These are phyloP conservation scores for Hyaena hyaena DNA, from an alignment of 2,113 vertebrate species.

Conservation along the genomic window DNA sequence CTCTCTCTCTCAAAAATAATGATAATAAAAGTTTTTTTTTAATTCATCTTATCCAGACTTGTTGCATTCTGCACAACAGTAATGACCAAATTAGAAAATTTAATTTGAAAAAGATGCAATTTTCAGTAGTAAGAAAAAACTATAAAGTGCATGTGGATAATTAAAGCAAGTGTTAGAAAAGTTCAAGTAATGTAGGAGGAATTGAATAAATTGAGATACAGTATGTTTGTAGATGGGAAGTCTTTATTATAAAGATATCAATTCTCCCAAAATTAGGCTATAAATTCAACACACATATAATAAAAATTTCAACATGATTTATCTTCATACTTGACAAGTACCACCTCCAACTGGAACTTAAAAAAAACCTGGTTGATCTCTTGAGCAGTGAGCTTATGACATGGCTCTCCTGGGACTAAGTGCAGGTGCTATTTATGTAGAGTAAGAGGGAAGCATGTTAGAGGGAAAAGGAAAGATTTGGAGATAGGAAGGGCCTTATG, in stretches of 20 bases:
- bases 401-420: not conserved
- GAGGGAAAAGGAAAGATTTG: not conserved
- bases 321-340: conserved; percentile 1
- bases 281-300: not conserved
- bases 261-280: not conserved
- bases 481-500: not conserved
- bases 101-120: not conserved
- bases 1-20: too few relatives aligned
- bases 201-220: not conserved
- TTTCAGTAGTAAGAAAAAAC: not conserved
- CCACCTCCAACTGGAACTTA: not conserved
- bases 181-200: not conserved
- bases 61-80: not conserved
- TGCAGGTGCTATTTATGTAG: not conserved
- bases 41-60: not conserved
- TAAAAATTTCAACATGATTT: not conserved
- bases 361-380: not conserved
- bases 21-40: too few relatives aligned
- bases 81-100: not conserved
- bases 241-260: not conserved
- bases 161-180: not conserved
- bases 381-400: not conserved
- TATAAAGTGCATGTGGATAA: not conserved
- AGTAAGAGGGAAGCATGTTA: not conserved
- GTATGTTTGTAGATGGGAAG: not conserved